Base-by-base conservation (phyloP, 2,113 vertebrate species). In the Variabilichromis moorii region DNA sequence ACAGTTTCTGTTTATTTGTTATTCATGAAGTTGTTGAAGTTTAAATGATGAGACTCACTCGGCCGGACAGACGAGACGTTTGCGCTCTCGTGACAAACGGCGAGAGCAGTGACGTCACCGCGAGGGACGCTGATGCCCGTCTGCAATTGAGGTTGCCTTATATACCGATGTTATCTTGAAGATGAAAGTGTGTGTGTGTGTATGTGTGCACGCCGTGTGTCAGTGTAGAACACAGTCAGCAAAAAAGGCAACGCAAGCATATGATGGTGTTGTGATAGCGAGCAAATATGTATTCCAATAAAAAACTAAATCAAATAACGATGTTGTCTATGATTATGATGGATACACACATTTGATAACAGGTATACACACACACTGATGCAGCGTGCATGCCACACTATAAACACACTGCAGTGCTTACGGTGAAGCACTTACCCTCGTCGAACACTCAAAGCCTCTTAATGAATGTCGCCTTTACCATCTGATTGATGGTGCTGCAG, bases 271-370 rank as follows among this genome's bases (percentile, higher is more conserved):
- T 93, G 55, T 90, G 86, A 86, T 40, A 81, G 85, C 89, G 71
- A 90, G 85, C 86, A 90, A 91, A 90, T 90, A 82, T 89, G 78
- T 93, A 79, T 87, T 86, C 78, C 66, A 95, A 93, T 95, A 93
- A 93, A 94, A 90, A 66, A 54, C 63, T n/a, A 59, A n/a, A 82
- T 73, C 37, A 85, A 71, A 88, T 26, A 73, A 79, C 16, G 13
- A 11, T n/a, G 28, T 83, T 16, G 84, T 92, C 76, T 81, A 6
- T 80, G 33, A 79, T 31, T 8, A 85, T 8, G 33, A 28, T 78
- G 14, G 1, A 9, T 31, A 0, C 40, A 40, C 16, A 17, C 14
- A 45, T 76, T 80, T 11, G 26, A 31, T 47, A 7, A 11, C 35
- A 76, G 61, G n/a, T n/a, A 81, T 63, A 35, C 21, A 78, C 54